These are phyloP conservation scores for Trachymyrmex septentrionalis DNA, from an alignment of 1,140 invertebrate species.

Conservation along the genomic window DNA sequence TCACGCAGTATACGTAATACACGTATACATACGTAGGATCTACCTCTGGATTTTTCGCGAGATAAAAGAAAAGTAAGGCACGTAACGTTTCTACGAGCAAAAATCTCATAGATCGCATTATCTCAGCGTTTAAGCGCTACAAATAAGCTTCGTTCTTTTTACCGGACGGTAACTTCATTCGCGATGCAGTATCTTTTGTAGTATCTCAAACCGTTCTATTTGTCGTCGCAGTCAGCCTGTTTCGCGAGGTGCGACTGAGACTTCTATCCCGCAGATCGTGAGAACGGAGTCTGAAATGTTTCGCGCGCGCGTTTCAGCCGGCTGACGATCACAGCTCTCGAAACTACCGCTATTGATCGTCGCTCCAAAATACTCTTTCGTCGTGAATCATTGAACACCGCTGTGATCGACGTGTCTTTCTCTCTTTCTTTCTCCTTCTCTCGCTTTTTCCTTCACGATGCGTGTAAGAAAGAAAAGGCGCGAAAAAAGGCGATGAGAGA, in stretches of 20 bases:
- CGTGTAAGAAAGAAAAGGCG: conserved; percentile 25
- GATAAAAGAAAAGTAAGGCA: neutral
- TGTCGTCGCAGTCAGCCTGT: neutral
- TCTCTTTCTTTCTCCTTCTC: conserved; percentile 45
- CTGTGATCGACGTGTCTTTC: conserved; percentile 67
- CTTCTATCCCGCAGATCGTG: conserved; percentile 22
- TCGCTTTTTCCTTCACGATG: neutral
- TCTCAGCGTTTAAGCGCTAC: neutral
- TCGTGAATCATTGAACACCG: conserved; percentile 61
- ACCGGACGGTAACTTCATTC: conserved; percentile 3
- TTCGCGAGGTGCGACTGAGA: conserved; percentile 8
- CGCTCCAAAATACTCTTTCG: conserved; percentile 55
- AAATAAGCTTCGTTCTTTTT: conserved; percentile 4
- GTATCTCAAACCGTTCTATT: conserved; percentile 2
- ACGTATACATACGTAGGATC: neutral
- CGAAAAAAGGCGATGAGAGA: neutral
- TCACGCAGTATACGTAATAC: neutral
- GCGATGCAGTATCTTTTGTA: conserved; percentile 6
- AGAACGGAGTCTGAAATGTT: conserved; percentile 7
- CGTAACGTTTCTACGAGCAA: neutral
- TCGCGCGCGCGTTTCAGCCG: conserved; percentile 15
- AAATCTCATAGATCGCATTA: conserved; percentile 8
- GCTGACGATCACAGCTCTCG: conserved; percentile 33
- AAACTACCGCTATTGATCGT: conserved; percentile 61
- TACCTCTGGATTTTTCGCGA: neutral